A percentile compares a stretch with the other conserved stretches of the same genome.
phyloP scores from a whole-genome alignment of 2,888 invertebrate species.

The Agrilus mali region DNA sequence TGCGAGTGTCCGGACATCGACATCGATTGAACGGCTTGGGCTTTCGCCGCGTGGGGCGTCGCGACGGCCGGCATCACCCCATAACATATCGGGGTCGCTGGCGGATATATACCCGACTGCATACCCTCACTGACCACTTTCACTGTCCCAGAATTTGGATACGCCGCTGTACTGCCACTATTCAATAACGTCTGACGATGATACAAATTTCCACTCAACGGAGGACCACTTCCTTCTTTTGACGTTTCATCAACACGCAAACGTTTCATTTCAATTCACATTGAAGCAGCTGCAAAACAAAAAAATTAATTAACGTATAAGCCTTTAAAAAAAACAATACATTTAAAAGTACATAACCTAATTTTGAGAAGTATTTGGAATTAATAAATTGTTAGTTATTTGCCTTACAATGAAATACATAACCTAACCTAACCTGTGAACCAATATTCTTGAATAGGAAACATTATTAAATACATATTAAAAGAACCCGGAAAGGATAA shows the following conservation, averaged over 20 bases:
- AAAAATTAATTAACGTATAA: slow-evolving; percentile 11
- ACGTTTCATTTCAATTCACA: slow-evolving; percentile 57
- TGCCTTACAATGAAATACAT: no score
- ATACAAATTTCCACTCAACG: slow-evolving; percentile 19
- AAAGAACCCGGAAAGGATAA: no score
- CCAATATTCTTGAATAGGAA: no score
- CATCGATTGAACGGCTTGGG: slow-evolving; percentile 28
- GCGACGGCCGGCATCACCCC: slow-evolving; percentile 29
- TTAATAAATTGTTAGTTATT: no score
- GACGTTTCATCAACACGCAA: slow-evolving; percentile 37
- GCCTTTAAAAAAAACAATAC: slow-evolving; percentile 5
- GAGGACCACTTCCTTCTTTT: slow-evolving; percentile 32
- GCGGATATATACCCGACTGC: slow-evolving; percentile 31
- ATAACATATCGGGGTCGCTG: slow-evolving; percentile 30
- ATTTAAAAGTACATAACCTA: no score
- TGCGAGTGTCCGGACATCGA: slow-evolving; percentile 25
- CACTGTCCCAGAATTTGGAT: slow-evolving; percentile 34
- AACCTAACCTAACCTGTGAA: no score
- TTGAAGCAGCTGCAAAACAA: slow-evolving; percentile 40
- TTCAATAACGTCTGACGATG: slow-evolving; percentile 16
- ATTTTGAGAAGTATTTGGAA: no score
- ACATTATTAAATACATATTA: no score
- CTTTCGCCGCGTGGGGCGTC: slow-evolving; percentile 30
- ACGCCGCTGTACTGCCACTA: slow-evolving; percentile 30
- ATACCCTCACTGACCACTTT: slow-evolving; percentile 34